Evolutionary conservation across 2,113 vertebrate species (phyloP), one percentile per base, ranked within the genome.

Genomic region (Hydrolagus affinis): DNA sequence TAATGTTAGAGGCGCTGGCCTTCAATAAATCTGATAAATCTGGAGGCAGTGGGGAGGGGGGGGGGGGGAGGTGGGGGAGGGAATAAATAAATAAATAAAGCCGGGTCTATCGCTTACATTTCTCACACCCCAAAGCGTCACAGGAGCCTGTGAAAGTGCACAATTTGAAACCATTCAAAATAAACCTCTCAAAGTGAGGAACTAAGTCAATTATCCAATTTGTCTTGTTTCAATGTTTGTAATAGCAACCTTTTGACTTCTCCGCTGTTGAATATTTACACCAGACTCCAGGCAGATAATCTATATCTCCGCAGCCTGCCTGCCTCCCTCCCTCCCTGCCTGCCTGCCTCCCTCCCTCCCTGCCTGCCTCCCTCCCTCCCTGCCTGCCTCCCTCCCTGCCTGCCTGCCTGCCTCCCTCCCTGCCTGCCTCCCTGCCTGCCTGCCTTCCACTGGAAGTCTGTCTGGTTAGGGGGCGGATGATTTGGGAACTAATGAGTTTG

Each of bases 141-240:
- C 66, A 83, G 66, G 30, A 83, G 11, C 64, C 25, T 68, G 78
- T 30, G 23, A 4, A 83, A 66, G 78, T 83, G 66, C 66, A 83
- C 30, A 15, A 66, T 25, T 83, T 83, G 32, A 30, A 83, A 83
- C 78, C 8, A 66, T 83, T 83, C 62, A 66, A 83, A 83, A 83
- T 83, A 83, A 83, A 83, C 59, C 21, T 83, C 78, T 83, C 17
- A 83, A 60, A 11, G 15, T 66, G 64, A 62, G 78, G 78, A 83
- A 83, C 60, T 68, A 68, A 10, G 66, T 83, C 78, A 83, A 83
- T 83, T 83, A 83, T 66, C 62, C 78, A 83, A 83, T 83, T 83
- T 83, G 78, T 83, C 78, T 83, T 3, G 62, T 83, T 83, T 83
- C 78, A 83, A 83, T 83, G 66, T 83, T 83, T 83, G 64, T 60